These are phyloP conservation scores for Ptilorrhoa leucosticta DNA, from an alignment of 2,113 vertebrate species.

Conservation along the genomic window DNA sequence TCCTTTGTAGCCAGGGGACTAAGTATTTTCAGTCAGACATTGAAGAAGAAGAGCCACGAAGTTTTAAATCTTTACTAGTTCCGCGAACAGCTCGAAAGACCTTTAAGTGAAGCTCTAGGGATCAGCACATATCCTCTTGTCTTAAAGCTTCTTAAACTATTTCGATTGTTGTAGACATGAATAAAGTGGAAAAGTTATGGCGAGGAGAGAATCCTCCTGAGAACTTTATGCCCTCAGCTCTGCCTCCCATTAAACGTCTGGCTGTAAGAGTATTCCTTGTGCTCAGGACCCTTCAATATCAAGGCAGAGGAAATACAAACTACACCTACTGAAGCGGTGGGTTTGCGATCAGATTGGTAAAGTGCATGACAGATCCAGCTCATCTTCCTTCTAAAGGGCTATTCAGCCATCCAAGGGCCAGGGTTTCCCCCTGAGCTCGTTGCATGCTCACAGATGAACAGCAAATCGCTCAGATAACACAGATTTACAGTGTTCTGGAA, in stretches of 20 bases:
- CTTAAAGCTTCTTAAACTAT: neutral
- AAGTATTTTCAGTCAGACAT: neutral
- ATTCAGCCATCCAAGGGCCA: neutral
- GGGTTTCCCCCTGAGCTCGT: neutral
- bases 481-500: neutral
- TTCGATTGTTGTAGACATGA: neutral
- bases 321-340: neutral
- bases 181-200: neutral
- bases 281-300: neutral
- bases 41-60: neutral
- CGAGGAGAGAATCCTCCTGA: fast-evolving
- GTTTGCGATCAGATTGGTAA: neutral
- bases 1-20: neutral
- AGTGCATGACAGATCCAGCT: neutral
- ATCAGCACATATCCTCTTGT: neutral
- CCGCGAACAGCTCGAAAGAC: neutral
- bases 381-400: neutral
- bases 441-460: neutral
- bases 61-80: neutral
- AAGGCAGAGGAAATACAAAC: neutral
- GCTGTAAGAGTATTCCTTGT: neutral
- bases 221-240: neutral
- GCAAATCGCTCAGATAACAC: neutral
- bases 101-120: neutral
- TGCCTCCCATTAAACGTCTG: neutral